Evolutionary conservation across 2,888 invertebrate genomes (phyloP).

Genomic region (Apotomis capreana): DNA sequence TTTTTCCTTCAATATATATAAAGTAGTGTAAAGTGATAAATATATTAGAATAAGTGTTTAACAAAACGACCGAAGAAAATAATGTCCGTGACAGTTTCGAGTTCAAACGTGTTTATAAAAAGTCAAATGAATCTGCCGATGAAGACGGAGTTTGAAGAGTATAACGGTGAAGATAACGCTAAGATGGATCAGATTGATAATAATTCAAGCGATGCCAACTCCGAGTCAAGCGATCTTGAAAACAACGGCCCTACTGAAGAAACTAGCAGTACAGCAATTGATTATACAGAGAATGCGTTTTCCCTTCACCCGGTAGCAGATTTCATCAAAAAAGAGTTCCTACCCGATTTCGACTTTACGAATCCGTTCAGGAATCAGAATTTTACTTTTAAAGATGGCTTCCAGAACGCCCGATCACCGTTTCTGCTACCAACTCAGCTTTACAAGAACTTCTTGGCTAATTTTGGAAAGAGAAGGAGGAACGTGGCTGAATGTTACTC

Average conservation of each 20-base stretch:
- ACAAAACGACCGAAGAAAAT: conserved; percentile 50
- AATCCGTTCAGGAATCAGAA: conserved; percentile 76
- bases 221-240: conserved; percentile 75
- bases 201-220: conserved; percentile 73
- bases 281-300: conserved; percentile 73
- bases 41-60: conserved; percentile 43
- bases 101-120: conserved; percentile 71
- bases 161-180: conserved; percentile 57
- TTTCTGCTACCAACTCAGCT: conserved; percentile 90
- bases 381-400: conserved; percentile 71
- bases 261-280: conserved; percentile 61
- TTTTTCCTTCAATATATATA: conserved; percentile 72
- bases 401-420: conserved; percentile 70
- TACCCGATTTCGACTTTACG: conserved; percentile 74
- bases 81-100: conserved; percentile 77
- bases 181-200: conserved; percentile 71
- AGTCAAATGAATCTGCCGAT: conserved; percentile 74
- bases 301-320: conserved; percentile 75
- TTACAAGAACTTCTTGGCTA: conserved; percentile 91
- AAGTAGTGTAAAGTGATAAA: conserved; percentile 52
- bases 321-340: conserved; percentile 79
- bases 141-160: conserved; percentile 77
- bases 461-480: conserved; percentile 76
- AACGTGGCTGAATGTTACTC: conserved; percentile 78
- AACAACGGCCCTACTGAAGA: conserved; percentile 69